Evolutionary conservation across 1,140 invertebrate genomes (phyloP).

Genomic region (Monomorium pharaonis): DNA sequence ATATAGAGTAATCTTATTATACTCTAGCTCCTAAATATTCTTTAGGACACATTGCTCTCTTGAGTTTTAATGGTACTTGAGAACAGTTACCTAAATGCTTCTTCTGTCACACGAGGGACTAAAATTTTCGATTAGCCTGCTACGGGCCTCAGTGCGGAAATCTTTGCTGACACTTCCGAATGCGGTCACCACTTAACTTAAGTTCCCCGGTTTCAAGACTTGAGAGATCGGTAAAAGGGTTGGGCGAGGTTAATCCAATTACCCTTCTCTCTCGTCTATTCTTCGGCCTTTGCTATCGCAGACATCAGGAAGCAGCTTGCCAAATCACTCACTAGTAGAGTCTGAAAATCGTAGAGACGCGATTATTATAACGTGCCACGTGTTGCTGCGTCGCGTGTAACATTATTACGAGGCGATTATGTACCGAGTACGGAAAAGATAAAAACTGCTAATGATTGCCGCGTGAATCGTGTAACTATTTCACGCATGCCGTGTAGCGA

Average conservation of each 20-base stretch:
- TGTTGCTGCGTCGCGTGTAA: conserved; percentile 67
- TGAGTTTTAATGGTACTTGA: neutral
- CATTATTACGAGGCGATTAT: conserved; percentile 14
- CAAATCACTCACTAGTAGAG: conserved; percentile 55
- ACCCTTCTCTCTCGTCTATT: conserved; percentile 30
- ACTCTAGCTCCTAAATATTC: neutral
- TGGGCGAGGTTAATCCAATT: conserved; percentile 57
- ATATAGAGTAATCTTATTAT: neutral
- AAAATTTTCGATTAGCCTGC: conserved; percentile 10
- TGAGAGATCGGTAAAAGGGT: neutral
- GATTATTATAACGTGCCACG: conserved; percentile 74
- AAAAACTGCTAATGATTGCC: neutral
- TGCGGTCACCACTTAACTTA: neutral
- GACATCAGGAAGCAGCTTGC: conserved; percentile 61
- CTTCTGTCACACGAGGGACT: neutral
- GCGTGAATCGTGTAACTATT: neutral
- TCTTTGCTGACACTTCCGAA: conserved; percentile 31
- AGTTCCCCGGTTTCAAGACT: conserved; percentile 12
- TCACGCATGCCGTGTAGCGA: neutral
- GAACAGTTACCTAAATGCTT: neutral
- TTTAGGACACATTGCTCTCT: neutral
- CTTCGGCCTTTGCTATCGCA: conserved; percentile 8
- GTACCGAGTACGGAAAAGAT: neutral
- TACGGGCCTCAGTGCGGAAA: neutral
- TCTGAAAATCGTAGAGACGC: conserved; percentile 20